These are phyloP conservation scores for Aramus guarauna DNA, from an alignment of 2,113 vertebrate species.

Conservation along the genomic window DNA sequence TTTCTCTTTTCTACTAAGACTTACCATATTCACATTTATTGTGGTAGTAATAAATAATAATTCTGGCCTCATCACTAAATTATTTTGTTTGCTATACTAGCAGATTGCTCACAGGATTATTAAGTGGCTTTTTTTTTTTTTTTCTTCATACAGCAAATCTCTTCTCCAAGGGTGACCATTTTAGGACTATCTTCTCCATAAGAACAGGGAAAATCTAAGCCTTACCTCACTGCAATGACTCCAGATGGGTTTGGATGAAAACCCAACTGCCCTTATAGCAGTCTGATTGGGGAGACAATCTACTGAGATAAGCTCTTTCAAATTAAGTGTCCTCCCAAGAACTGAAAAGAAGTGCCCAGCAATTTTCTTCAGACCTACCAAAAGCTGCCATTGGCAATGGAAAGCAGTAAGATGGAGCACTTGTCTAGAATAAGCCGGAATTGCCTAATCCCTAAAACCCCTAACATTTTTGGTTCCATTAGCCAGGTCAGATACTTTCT, in stretches of 20 bases:
- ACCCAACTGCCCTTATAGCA: not conserved
- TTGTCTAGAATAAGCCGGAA: not conserved
- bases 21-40: not conserved
- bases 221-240: not conserved
- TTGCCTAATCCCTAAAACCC: not conserved
- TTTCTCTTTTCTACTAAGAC: not conserved
- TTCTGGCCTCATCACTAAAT: not conserved
- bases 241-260: not conserved
- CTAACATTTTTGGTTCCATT: not conserved
- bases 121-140: not conserved
- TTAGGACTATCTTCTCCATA: not conserved
- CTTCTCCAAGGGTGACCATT: not conserved
- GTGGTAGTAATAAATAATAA: not conserved
- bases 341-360: not conserved
- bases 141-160: not conserved
- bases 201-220: not conserved
- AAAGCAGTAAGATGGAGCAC: not conserved
- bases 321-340: not conserved
- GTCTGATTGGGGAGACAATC: not conserved
- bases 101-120: not conserved
- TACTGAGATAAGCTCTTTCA: not conserved
- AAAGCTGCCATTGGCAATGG: not conserved
- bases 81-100: not conserved
- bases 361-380: not conserved
- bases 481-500: not conserved